Conservation (phyloP, 2,797 vertebrate genomes). For the Scyliorhinus canicula region DNA sequence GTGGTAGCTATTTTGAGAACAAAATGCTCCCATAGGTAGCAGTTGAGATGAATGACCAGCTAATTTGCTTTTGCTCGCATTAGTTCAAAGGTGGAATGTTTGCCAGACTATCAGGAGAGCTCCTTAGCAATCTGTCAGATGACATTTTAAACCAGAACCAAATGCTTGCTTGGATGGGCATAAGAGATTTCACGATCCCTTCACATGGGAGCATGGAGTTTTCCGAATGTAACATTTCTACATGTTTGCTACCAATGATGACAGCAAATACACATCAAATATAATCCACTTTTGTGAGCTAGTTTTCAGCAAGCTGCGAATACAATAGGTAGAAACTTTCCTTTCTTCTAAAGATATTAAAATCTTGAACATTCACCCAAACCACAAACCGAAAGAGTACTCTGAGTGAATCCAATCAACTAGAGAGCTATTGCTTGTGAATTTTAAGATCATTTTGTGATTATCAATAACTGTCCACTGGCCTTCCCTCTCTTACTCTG, state of each 20-base stretch:
- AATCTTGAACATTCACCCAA: not conserved
- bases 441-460: not conserved
- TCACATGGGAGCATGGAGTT: not conserved
- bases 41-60: constrained; percentile 8
- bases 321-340: not conserved
- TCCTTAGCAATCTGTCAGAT: not conserved
- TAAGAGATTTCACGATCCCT: not conserved
- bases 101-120: not conserved
- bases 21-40: not conserved
- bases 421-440: not conserved
- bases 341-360: not conserved
- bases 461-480: no score
- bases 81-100: not conserved
- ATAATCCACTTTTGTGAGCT: not conserved
- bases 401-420: not conserved
- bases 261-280: not conserved
- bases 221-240: not conserved
- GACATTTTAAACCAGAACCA: not conserved
- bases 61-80: not conserved
- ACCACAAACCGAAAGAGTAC: not conserved
- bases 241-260: not conserved
- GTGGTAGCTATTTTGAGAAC: not conserved
- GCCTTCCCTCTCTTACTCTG: no score
- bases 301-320: not conserved
- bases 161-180: not conserved